Evolutionary conservation across 2,888 invertebrate species (phyloP), one percentile per base, ranked within the genome.

Genomic region (Drosophila silvestris): DNA sequence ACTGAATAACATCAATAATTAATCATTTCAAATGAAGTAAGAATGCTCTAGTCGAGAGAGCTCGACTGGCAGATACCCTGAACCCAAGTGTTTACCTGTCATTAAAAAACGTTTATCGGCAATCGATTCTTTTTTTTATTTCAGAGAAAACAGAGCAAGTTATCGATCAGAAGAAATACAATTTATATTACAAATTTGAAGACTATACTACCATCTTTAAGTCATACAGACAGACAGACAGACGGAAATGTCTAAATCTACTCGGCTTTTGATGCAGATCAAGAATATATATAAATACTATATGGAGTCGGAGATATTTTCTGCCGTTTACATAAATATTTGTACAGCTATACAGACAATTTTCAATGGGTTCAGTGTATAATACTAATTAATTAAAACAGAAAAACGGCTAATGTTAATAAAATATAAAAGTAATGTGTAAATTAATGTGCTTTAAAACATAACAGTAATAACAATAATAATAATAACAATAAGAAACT

Each of bases 401-500:
- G n/a, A 37, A 35, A 33, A 41, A 39, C 32, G 19, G 41, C 47
- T 41, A 32, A 52, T 30, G 19, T n/a, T 37, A 32, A n/a, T n/a
- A 65, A 32, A 28, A 47, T 47, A 26, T 19, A 44, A 70, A 62
- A 35, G 35, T 19, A 72, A 72, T 61, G 16, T 39, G 54, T 53
- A 30, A 44, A 57, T 69, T 26, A 52, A 52, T 70, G 59, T 28
- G 32, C 41, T 37, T 50, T 44, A 64, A 61, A 44, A 65, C n/a
- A 61, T 64, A 52, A 64, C 53, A 60, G 68, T 44, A 70, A 82
- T 57, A 59, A 64, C 54, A 47, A 73, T 39, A 56, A 70, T 30
- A 41, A 57, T 14, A 41, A 57, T 57, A 57, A 70, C 33, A 50
- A 60, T 44, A 56, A 53, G 22, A 83, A 85, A 74, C 71, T 74